These are phyloP conservation scores for Karalla daura DNA, from an alignment of 2,797 vertebrate genomes.

Conservation along the genomic window DNA sequence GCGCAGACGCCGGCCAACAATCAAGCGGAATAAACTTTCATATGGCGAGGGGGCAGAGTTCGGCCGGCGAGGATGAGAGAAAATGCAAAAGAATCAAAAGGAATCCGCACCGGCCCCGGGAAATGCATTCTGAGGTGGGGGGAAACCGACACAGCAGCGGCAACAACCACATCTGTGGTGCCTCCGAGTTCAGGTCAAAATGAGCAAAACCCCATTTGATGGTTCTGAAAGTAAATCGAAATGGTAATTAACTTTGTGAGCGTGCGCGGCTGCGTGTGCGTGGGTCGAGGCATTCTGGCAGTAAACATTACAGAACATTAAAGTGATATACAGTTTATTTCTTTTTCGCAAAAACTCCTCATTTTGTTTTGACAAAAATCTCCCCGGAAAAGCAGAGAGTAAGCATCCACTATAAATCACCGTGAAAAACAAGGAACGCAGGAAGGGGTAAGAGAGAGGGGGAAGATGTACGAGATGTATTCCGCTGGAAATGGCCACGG, in stretches of 20 bases:
- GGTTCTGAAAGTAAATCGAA: not conserved
- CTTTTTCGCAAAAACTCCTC: conserved; percentile 13
- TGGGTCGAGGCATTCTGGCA: not conserved
- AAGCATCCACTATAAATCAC: conserved; percentile 48
- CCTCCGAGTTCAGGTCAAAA: conserved; percentile 1
- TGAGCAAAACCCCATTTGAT: conserved; percentile 2
- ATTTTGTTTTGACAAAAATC: conserved; percentile 18
- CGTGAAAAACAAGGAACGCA: conserved; percentile 19
- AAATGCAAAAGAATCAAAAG: conserved; percentile 27
- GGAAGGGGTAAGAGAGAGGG: conserved; percentile 16
- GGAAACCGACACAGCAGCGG: conserved; percentile 20
- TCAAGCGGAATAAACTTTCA: conserved; percentile 37
- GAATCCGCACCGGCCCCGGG: not conserved
- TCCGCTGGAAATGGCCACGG: conserved; percentile 30
- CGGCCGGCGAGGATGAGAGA: conserved; percentile 22
- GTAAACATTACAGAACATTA: not conserved
- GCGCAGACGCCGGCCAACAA: conserved; percentile 56
- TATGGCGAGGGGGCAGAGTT: conserved; percentile 57
- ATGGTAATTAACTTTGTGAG: not conserved
- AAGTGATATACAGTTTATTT: conserved; percentile 5
- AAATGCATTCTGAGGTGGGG: conserved; percentile 35
- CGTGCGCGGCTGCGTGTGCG: not conserved
- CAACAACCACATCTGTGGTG: conserved; percentile 8
- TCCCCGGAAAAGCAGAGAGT: conserved; percentile 20
- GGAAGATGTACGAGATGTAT: conserved; percentile 26